A percentile compares a stretch with the other conserved stretches of the same genome.
These are phyloP conservation scores for Metopolophium dirhodum DNA, from an alignment of 1,140 invertebrate genomes.

Conservation along the genomic window DNA sequence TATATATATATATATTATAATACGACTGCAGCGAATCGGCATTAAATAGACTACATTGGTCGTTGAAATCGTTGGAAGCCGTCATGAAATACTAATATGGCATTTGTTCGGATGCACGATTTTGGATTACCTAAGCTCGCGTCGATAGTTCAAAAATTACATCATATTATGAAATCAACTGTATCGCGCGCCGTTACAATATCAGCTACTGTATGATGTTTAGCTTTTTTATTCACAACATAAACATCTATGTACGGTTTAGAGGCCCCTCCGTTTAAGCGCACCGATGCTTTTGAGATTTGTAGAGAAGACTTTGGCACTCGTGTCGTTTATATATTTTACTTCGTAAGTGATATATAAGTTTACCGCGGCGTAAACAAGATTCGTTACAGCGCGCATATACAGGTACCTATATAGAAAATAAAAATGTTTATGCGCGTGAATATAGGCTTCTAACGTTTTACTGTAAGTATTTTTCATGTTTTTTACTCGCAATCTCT, in stretches of 20 bases:
- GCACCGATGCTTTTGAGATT: neutral
- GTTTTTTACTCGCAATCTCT: conserved; percentile 12
- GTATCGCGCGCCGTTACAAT: too few relatives aligned
- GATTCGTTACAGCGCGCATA: neutral
- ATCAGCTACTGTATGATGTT: neutral
- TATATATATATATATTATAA: too few relatives aligned
- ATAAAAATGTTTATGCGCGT: neutral
- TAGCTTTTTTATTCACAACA: neutral
- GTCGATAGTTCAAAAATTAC: neutral
- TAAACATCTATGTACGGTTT: neutral
- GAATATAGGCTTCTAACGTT: conserved; percentile 4
- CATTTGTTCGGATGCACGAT: neutral
- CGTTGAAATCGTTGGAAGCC: neutral
- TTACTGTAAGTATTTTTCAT: neutral
- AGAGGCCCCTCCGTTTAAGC: neutral
- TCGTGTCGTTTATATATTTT: neutral
- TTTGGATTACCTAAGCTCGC: too few relatives aligned
- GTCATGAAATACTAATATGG: neutral
- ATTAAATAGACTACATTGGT: neutral
- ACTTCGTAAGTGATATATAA: neutral
- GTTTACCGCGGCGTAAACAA: neutral
- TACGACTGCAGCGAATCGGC: neutral
- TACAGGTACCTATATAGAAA: neutral
- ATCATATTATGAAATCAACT: too few relatives aligned
- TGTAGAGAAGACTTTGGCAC: neutral